Evolutionary conservation across 2,797 vertebrate genomes (phyloP).

Genomic region (Poecilia gillii): DNA sequence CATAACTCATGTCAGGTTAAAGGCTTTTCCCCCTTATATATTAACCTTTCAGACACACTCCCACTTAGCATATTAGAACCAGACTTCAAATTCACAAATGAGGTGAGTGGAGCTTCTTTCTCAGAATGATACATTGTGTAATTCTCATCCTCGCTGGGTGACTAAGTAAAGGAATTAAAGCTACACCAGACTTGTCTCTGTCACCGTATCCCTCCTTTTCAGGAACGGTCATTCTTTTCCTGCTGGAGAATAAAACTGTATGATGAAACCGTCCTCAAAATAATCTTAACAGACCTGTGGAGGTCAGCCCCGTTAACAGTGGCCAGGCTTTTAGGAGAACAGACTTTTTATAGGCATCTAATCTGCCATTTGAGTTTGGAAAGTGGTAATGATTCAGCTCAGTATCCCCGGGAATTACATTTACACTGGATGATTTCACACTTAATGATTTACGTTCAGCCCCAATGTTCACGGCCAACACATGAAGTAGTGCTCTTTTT

Average conservation of each 20-base stretch:
- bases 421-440: slow-evolving; percentile 31
- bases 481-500: slow-evolving; percentile 18
- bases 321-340: slow-evolving; percentile 54
- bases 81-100: slow-evolving; percentile 71
- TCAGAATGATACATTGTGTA: slow-evolving; percentile 80
- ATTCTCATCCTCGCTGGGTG: slow-evolving; percentile 68
- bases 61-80: slow-evolving; percentile 83
- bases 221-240: slow-evolving; percentile 77
- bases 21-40: slow-evolving; percentile 83
- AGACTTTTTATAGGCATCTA: slow-evolving; percentile 51
- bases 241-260: slow-evolving; percentile 63
- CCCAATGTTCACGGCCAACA: slow-evolving; percentile 4
- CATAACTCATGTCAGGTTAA: slow-evolving; percentile 84
- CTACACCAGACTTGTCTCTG: slow-evolving; percentile 70
- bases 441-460: slow-evolving; percentile 35
- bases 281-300: slow-evolving; percentile 66
- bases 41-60: slow-evolving; percentile 79
- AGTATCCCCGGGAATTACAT: slow-evolving; percentile 17
- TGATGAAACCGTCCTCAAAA: slow-evolving; percentile 75
- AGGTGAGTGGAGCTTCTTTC: slow-evolving; percentile 70
- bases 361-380: slow-evolving; percentile 53
- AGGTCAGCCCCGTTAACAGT: slow-evolving; percentile 53
- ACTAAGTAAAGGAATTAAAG: slow-evolving; percentile 77
- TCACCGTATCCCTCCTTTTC: slow-evolving; percentile 68
- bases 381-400: slow-evolving; percentile 56